Base-by-base conservation (phyloP, 2,888 invertebrate species). In the Anodontia alba region DNA sequence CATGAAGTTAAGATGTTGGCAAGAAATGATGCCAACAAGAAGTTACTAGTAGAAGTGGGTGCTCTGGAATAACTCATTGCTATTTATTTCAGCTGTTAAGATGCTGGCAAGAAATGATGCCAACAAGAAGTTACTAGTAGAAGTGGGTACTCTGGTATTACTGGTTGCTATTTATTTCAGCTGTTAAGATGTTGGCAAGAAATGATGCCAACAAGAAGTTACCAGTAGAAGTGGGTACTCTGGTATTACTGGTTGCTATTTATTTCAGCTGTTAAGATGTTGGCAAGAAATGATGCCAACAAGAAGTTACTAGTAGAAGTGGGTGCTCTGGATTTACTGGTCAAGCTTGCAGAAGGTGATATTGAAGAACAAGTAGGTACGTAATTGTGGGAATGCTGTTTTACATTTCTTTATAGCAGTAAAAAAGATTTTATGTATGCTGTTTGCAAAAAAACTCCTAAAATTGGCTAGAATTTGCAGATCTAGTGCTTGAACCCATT, bases 1-100 rank as follows among this genome's bases (percentile, higher is more conserved):
- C n/a, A n/a, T n/a, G n/a, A n/a, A n/a, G n/a, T n/a, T n/a, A 71
- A 84, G 43, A 81, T 78, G 33, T 79, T 90, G 20, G 89, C 91
- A 0, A 75, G 86, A 29, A 90, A 88, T 82, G 91, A 91, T 72
- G 79, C 80, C 29, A 91, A 91, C 76, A 90, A 90, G 69, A 84
- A 83, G 51, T 43, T 87, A 10, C 51, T 91, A 31, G 87, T 88
- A n/a, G 76, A 86, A 12, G 57, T 84, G 43, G 90, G 90, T 23
- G 83, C 83, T 12, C 38, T 89, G 1, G 85, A 87, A 7, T n/a
- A 86, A 7, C 78, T 90, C n/a, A n/a, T n/a, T n/a, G n/a, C n/a
- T n/a, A n/a, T n/a, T n/a, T n/a, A n/a, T n/a, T n/a, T n/a, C 8
- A 43, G 66, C 10, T 66, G 10, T 36, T 38, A 76, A 85, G 29